phyloP scores from a whole-genome alignment of 2,797 vertebrate species.

The Brachymystax lenok region DNA sequence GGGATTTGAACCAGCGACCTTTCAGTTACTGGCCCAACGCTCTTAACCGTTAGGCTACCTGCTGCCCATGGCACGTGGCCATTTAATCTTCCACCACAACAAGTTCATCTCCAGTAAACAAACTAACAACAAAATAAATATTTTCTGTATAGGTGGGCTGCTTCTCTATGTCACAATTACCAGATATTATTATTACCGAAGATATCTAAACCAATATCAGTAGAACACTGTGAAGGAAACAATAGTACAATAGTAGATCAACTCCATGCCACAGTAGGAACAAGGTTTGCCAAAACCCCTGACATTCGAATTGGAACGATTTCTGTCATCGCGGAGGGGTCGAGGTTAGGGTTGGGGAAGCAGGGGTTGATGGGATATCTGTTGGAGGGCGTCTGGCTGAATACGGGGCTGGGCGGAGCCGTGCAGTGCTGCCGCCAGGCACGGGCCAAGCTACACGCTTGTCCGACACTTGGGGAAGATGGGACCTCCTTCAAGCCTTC shows the following conservation, averaged over 20 bases:
- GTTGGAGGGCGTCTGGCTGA: conserved; percentile 7
- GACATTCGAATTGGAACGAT: conserved; percentile 22
- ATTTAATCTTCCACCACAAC: background rate
- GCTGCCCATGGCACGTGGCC: background rate
- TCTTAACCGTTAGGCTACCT: too few species aligned
- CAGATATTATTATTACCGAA: conserved; percentile 31
- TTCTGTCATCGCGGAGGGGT: background rate
- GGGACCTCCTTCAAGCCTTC: conserved; percentile 91
- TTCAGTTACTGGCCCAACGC: too few species aligned
- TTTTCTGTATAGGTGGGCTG: conserved; percentile 39
- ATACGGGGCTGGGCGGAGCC: conserved; percentile 19
- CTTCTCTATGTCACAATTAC: conserved; percentile 41
- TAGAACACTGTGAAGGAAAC: conserved; percentile 14
- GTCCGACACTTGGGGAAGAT: conserved; percentile 97
- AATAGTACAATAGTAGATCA: conserved; percentile 8
- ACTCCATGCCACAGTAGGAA: conserved; percentile 29
- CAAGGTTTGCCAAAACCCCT: conserved; percentile 21
- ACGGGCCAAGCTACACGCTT: conserved; percentile 78
- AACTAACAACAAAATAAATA: conserved; percentile 62
- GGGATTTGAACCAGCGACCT: too few species aligned
- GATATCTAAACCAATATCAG: conserved; percentile 19
- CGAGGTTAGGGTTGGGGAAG: background rate
- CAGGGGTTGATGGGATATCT: conserved; percentile 3
- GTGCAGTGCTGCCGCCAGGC: conserved; percentile 20
- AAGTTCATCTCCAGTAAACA: conserved; percentile 11